Conservation (phyloP, 2,113 vertebrate species). For the Pavo muticus region DNA sequence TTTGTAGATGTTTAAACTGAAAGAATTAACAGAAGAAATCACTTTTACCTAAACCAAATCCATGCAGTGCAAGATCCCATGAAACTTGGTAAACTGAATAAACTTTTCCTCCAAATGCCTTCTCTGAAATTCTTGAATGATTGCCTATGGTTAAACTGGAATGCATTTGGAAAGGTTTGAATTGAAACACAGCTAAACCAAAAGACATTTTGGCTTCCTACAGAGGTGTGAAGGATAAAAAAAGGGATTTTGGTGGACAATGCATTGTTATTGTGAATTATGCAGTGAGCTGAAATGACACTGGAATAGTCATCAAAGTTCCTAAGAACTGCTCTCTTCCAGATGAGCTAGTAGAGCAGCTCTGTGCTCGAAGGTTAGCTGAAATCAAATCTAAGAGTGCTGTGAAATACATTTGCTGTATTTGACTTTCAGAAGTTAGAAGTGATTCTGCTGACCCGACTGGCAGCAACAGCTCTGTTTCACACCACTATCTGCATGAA, state of each 20-base stretch:
- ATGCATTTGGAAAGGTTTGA: conserved; percentile 15
- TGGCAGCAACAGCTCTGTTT: background rate
- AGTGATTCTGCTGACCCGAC: background rate
- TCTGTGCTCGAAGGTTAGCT: conserved; percentile 44
- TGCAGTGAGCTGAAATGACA: background rate
- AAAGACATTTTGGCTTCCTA: conserved; percentile 41
- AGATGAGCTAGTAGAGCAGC: conserved; percentile 42
- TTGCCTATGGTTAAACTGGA: conserved; percentile 10
- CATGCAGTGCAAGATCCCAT: background rate
- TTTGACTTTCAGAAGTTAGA: background rate
- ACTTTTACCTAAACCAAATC: background rate
- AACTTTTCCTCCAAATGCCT: conserved; percentile 21
- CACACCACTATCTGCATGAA: background rate
- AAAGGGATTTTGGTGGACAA: background rate
- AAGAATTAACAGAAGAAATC: background rate
- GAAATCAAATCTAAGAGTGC: conserved; percentile 32
- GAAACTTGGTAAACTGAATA: conserved; percentile 50
- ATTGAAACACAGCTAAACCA: background rate
- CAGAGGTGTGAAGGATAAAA: conserved; percentile 32
- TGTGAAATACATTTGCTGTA: background rate
- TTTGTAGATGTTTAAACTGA: background rate
- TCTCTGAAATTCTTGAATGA: conserved; percentile 46
- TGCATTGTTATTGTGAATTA: background rate
- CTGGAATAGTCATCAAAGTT: conserved; percentile 63
- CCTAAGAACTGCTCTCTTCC: conserved; percentile 53